A percentile compares a stretch with the other conserved stretches of the same genome.
Conservation (phyloP, 2,888 invertebrate genomes). For the Ormyrus pomaceus region DNA sequence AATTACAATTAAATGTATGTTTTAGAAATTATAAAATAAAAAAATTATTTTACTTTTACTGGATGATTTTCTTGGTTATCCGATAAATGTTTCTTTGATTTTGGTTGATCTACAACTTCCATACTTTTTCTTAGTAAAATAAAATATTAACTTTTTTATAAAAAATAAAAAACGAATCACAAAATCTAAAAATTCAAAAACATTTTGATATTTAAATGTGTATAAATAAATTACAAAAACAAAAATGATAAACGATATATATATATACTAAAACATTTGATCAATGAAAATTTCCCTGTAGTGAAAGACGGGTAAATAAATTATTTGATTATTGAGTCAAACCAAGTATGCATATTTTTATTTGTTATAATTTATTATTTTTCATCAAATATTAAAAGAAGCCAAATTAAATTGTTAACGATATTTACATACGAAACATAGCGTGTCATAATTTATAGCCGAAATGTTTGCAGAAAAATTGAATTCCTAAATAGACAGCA, state of each 20-base stretch:
- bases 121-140: constrained; percentile 28
- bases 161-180: background rate
- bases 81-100: constrained; percentile 9
- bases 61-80: constrained; percentile 35
- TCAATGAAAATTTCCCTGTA: constrained; percentile 22
- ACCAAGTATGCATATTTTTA: constrained; percentile 37
- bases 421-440: constrained; percentile 54
- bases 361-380: constrained; percentile 41
- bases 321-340: constrained; percentile 41
- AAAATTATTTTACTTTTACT: constrained; percentile 22
- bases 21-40: background rate
- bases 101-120: constrained; percentile 37
- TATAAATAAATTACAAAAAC: constrained; percentile 19
- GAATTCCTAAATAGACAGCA: constrained; percentile 35
- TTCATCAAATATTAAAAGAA: constrained; percentile 48
- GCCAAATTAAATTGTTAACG: constrained; percentile 44
- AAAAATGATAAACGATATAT: constrained; percentile 25
- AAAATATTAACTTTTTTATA: constrained; percentile 3
- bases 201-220: background rate
- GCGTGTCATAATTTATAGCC: constrained; percentile 37
- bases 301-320: constrained; percentile 21
- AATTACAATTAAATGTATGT: background rate
- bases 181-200: constrained; percentile 1
- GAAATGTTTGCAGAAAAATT: constrained; percentile 46
- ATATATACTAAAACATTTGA: constrained; percentile 50